A percentile compares a stretch with the other conserved stretches of the same genome.
phyloP scores from a whole-genome alignment of 2,113 vertebrate genomes.

The Uropsilus gracilis region DNA sequence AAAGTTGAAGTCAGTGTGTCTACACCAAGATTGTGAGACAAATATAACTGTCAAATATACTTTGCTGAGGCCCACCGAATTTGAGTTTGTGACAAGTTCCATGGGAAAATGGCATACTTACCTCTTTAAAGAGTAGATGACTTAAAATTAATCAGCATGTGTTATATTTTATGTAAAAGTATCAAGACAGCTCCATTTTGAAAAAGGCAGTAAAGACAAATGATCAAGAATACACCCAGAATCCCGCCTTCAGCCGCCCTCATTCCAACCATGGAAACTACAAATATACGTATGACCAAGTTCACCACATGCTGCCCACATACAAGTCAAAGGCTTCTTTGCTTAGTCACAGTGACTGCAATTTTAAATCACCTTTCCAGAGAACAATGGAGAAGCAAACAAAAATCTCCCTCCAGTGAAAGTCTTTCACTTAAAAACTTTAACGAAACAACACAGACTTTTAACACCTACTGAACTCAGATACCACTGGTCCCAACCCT shows the following conservation, averaged over 20 bases:
- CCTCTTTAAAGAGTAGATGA: neutral
- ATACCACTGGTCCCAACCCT: neutral
- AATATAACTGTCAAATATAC: neutral
- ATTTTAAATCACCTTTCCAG: neutral
- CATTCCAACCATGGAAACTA: neutral
- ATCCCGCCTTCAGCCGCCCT: neutral
- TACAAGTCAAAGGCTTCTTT: neutral
- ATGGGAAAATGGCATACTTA: neutral
- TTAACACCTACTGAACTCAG: neutral
- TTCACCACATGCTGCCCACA: neutral
- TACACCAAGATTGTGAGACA: neutral
- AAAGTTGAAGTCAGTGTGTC: neutral
- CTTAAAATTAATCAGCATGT: neutral
- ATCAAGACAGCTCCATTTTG: neutral
- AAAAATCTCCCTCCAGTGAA: neutral
- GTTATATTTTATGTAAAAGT: slow-evolving; percentile 21
- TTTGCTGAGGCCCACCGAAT: neutral
- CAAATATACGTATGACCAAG: neutral
- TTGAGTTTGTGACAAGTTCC: neutral
- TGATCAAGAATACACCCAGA: neutral
- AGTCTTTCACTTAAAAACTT: neutral
- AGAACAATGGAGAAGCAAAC: neutral
- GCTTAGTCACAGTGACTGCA: neutral
- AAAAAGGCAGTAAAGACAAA: neutral
- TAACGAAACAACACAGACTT: neutral